Evolutionary conservation across 2,113 vertebrate species (phyloP).

Genomic region (Chaetorhynchus papuensis): DNA sequence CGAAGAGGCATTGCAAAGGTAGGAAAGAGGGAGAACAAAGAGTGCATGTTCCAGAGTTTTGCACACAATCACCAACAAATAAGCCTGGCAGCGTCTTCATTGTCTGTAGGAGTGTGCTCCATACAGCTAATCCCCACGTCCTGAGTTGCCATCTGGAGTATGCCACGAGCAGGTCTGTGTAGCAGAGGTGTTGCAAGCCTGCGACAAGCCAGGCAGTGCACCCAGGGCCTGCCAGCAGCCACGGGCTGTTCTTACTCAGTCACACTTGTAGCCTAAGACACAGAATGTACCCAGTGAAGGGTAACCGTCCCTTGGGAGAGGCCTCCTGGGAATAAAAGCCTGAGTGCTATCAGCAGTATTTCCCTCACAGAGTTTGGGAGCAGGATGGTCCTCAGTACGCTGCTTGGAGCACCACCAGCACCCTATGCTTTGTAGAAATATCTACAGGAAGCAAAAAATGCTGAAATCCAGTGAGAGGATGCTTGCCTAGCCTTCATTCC

Average conservation of each 20-base stretch:
- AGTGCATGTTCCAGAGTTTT: neutral
- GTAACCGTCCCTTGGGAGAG: neutral
- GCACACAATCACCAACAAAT: neutral
- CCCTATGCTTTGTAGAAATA: neutral
- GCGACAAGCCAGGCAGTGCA: neutral
- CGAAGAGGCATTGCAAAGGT: neutral
- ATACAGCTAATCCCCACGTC: neutral
- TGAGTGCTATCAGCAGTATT: fast-evolving
- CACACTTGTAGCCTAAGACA: neutral
- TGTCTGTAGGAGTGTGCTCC: neutral
- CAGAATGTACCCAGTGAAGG: neutral
- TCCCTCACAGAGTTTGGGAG: neutral
- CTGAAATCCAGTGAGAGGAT: neutral
- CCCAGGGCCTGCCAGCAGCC: neutral
- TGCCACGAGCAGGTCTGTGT: neutral
- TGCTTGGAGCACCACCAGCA: neutral
- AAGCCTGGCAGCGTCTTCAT: neutral
- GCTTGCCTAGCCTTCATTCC: neutral
- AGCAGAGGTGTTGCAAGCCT: neutral
- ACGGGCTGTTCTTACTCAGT: neutral
- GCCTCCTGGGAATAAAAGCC: neutral
- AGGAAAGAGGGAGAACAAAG: neutral
- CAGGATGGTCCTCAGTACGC: fast-evolving
- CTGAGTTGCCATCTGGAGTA: slow-evolving; percentile 25
- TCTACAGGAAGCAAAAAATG: neutral